Percentiles rank a stretch among this genome's conserved stretches.
phyloP scores from a whole-genome alignment of 2,113 vertebrate species.

The Odocoileus hemionus region DNA sequence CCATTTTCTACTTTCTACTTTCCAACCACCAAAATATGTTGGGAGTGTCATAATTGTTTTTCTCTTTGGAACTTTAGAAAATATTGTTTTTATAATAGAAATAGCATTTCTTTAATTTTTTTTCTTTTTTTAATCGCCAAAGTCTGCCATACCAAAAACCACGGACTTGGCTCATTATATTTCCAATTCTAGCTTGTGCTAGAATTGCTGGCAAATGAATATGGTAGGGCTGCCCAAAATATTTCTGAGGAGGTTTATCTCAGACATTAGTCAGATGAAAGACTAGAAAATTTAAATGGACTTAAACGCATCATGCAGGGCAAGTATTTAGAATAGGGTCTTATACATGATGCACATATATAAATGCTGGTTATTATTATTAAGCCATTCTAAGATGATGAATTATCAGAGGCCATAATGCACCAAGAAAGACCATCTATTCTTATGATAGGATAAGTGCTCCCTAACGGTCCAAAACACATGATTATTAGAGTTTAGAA shows the following conservation, averaged over 20 bases:
- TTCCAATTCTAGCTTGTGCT: conserved; percentile 59
- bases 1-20: conserved; percentile 60
- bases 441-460: not conserved
- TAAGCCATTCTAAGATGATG: not conserved
- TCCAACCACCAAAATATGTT: conserved; percentile 71
- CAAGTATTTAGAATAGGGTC: not conserved
- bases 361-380: not conserved
- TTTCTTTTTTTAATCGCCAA: conserved; percentile 52
- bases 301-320: not conserved
- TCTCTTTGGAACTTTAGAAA: conserved; percentile 56
- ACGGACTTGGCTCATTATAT: conserved; percentile 47
- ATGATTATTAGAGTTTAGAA: not conserved
- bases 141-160: conserved; percentile 69
- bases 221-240: conserved; percentile 5
- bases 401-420: not conserved
- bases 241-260: conserved; percentile 56
- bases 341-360: not conserved
- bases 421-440: not conserved
- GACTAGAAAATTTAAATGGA: not conserved
- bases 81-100: conserved; percentile 70
- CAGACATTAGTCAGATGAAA: conserved; percentile 20
- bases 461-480: not conserved
- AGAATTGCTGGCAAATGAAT: conserved; percentile 55
- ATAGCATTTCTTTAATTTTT: conserved; percentile 66
- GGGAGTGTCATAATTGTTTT: conserved; percentile 69